Conservation (phyloP, 64 coral and sea anemone species). For the Stichodactyla helianthus region DNA sequence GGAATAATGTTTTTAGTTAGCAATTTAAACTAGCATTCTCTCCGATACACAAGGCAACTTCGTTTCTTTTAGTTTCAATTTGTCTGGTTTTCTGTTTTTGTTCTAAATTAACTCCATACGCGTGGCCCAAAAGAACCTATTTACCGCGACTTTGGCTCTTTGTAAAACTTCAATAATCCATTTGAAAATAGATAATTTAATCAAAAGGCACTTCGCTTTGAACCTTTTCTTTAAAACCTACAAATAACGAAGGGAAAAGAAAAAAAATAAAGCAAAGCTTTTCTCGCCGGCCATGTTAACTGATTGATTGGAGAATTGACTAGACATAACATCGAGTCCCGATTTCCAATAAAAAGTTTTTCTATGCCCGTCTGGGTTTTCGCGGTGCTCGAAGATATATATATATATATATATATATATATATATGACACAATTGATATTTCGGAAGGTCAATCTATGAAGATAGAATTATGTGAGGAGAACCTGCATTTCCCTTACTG, state of each 20-base stretch:
- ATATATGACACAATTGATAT: neutral
- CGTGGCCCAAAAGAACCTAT: neutral
- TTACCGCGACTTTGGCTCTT: neutral
- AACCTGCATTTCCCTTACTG: neutral
- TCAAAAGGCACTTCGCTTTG: neutral
- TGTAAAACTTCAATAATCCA: conserved; percentile 11
- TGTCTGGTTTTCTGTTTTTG: neutral
- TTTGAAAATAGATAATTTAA: neutral
- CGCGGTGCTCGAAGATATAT: neutral
- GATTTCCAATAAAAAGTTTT: neutral
- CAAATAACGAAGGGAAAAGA: neutral
- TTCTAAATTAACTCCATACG: neutral
- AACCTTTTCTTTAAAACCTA: neutral
- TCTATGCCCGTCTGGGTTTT: neutral
- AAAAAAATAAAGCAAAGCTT: neutral
- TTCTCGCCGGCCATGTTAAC: neutral
- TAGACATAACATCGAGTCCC: neutral
- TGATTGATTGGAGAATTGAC: neutral
- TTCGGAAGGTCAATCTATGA: conserved; percentile 1
- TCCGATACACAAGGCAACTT: neutral
- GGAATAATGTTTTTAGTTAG: conserved; percentile 3
- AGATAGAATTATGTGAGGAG: neutral
- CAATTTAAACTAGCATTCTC: neutral
- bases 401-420: no score
- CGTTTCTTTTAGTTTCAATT: neutral